These are phyloP conservation scores for Lycophotia porphyrea DNA, from an alignment of 2,888 invertebrate species.

Conservation along the genomic window DNA sequence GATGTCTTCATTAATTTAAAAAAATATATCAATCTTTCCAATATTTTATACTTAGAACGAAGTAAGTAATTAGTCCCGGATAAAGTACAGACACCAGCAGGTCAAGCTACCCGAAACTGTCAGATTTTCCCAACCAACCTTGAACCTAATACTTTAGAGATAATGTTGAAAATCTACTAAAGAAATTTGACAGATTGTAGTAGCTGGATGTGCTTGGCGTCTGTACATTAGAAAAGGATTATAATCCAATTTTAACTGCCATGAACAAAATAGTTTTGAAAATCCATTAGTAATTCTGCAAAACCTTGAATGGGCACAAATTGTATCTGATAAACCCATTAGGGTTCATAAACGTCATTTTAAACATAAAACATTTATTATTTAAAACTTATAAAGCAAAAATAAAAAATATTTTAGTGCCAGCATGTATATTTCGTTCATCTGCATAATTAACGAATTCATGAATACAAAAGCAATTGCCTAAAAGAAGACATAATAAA, in stretches of 20 bases:
- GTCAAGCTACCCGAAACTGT: too few species aligned
- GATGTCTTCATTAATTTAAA: not conserved
- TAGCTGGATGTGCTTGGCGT: too few species aligned
- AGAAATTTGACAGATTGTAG: too few species aligned
- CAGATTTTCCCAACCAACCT: too few species aligned
- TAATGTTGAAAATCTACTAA: too few species aligned
- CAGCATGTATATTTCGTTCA: not conserved
- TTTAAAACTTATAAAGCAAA: not conserved
- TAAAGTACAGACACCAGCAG: too few species aligned
- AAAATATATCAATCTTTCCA: not conserved
- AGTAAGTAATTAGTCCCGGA: constrained; percentile 17
- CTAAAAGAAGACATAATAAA: not conserved
- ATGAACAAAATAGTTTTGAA: constrained; percentile 1
- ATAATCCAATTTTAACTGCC: constrained; percentile 9
- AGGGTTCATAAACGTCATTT: not conserved
- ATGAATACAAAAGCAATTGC: constrained; percentile 14
- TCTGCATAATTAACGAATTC: constrained; percentile 20
- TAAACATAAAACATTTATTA: not conserved
- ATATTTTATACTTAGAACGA: constrained; percentile 2
- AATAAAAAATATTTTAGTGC: not conserved
- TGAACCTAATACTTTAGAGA: too few species aligned
- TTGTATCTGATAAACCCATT: not conserved
- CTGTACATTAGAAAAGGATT: constrained; percentile 19
- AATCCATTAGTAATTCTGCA: constrained; percentile 12
- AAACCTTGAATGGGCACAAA: not conserved